Evolutionary conservation across 2,113 vertebrate species (phyloP).

Genomic region (Chiloscyllium plagiosum): DNA sequence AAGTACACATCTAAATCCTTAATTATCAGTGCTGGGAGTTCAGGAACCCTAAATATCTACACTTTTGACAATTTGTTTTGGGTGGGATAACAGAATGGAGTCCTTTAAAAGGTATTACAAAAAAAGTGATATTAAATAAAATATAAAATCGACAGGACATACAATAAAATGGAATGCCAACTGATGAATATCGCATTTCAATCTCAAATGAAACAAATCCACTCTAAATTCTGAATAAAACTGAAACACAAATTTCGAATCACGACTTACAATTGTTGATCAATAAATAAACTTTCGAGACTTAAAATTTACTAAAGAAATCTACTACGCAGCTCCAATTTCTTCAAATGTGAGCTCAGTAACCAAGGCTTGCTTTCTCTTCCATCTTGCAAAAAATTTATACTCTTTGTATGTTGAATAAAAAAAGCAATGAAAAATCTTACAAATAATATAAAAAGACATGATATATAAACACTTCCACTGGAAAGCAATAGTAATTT

Average conservation of each 20-base stretch:
- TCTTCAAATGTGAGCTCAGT: neutral
- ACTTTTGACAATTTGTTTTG: no score
- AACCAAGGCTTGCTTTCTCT: neutral
- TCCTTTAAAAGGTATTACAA: neutral
- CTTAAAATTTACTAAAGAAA: neutral
- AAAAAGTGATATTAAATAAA: neutral
- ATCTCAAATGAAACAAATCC: neutral
- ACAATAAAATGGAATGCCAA: neutral
- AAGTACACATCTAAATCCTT: no score
- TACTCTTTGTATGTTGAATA: neutral
- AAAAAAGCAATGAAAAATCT: conserved; percentile 10
- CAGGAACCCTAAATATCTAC: no score
- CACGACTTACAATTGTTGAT: neutral
- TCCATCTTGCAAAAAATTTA: neutral
- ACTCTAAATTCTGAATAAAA: neutral
- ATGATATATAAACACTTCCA: neutral
- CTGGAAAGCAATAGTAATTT: neutral
- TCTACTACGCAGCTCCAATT: neutral
- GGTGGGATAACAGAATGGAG: no score
- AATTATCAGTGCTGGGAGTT: no score
- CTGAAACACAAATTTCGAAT: neutral
- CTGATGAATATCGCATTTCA: neutral
- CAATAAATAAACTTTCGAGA: neutral
- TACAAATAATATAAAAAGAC: neutral
- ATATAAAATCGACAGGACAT: neutral